phyloP scores from a whole-genome alignment of 2,797 vertebrate species.

The Falco columbarius region DNA sequence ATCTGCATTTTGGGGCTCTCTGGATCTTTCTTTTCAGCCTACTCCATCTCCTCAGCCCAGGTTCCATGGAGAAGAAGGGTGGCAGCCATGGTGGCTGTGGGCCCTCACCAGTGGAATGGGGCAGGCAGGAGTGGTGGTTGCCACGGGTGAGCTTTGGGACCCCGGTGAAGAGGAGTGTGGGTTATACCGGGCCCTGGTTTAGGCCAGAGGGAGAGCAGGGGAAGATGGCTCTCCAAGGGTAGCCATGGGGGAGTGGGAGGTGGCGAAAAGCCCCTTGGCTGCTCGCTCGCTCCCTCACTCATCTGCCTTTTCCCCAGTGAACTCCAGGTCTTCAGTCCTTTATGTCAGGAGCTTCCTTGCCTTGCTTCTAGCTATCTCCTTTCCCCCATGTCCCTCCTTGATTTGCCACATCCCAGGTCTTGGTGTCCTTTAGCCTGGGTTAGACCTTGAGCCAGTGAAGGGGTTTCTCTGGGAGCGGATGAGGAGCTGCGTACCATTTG shows the following conservation, averaged over 20 bases:
- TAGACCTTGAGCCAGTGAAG: not conserved
- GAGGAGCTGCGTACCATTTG: not conserved
- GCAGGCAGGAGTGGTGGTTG: too few species aligned
- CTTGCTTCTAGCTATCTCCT: not conserved
- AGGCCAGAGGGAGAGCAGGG: not conserved
- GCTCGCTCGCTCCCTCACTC: rapidly evolving
- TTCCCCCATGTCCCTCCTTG: not conserved
- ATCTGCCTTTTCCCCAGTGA: not conserved
- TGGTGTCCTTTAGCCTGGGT: not conserved
- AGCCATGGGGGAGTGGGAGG: rapidly evolving
- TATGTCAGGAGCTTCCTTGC: not conserved
- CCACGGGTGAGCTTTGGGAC: rapidly evolving
- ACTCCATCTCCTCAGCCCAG: rapidly evolving
- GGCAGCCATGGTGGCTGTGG: rapidly evolving
- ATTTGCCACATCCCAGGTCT: not conserved
- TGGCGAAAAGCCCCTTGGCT: not conserved
- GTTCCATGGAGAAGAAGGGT: rapidly evolving
- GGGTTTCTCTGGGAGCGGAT: not conserved
- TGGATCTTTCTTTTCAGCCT: not conserved
- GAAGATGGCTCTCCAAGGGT: not conserved
- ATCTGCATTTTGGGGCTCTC: rapidly evolving
- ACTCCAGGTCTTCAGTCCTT: not conserved
- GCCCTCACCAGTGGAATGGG: not conserved
- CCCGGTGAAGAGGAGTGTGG: not conserved
- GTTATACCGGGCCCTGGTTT: not conserved